A percentile compares a stretch with the other conserved stretches of the same genome.
Conservation (phyloP, 2,113 vertebrate species). For the Tragelaphus strepsiceros region DNA sequence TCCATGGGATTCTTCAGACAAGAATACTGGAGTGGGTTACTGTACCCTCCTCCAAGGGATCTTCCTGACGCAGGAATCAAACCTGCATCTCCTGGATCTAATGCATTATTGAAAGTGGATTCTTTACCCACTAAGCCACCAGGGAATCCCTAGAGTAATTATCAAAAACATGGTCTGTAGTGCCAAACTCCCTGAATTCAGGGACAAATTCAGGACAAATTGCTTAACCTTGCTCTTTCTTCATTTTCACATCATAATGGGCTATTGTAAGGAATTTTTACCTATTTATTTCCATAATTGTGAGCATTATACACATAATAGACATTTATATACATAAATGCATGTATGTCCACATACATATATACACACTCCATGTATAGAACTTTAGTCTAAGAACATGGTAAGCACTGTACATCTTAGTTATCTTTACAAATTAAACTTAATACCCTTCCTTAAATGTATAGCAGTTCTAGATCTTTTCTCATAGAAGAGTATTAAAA, state of each 20-base stretch:
- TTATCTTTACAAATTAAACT: constrained; percentile 25
- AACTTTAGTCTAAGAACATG: background rate
- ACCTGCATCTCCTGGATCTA: background rate
- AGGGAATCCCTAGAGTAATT: background rate
- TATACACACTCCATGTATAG: background rate
- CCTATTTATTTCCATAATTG: constrained; percentile 11
- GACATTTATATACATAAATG: background rate
- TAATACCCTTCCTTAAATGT: background rate
- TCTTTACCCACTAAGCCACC: background rate
- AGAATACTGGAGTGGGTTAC: background rate
- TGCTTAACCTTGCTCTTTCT: background rate
- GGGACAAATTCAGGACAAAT: background rate
- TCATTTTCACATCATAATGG: background rate
- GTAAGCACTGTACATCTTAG: background rate
- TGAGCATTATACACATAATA: background rate
- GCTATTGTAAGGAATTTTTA: background rate
- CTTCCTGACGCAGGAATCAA: background rate
- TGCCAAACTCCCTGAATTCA: background rate
- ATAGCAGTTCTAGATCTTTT: background rate
- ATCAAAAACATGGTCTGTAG: background rate
- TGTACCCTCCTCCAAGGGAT: background rate
- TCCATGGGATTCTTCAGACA: background rate
- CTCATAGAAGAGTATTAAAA: constrained; percentile 26
- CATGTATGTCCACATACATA: background rate
- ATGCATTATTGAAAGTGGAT: background rate